Percentiles rank a stretch among this genome's conserved stretches.
Conservation (phyloP, 2,113 vertebrate species). For the Hippocampus barbouri region DNA sequence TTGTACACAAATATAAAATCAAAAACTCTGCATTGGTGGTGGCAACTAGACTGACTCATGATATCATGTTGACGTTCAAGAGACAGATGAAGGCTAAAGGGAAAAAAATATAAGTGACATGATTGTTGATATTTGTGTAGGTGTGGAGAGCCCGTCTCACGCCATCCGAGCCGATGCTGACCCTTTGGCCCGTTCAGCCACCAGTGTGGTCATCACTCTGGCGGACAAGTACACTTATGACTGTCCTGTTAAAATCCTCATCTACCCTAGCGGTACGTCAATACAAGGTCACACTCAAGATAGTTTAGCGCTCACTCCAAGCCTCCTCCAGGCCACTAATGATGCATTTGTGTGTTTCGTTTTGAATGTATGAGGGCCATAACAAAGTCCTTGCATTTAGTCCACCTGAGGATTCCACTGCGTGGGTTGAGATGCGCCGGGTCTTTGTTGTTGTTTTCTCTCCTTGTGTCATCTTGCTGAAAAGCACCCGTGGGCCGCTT, state of each 20-base stretch:
- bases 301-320: not conserved
- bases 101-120: not conserved
- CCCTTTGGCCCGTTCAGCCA: conserved; percentile 82
- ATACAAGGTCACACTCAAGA: conserved; percentile 5
- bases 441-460: conserved; percentile 12
- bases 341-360: not conserved
- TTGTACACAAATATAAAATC: no score
- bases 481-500: conserved; percentile 29
- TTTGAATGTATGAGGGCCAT: not conserved
- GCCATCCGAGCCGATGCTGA: conserved; percentile 89
- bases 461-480: conserved; percentile 32
- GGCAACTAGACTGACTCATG: not conserved
- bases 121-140: conserved; percentile 60
- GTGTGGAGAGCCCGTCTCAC: conserved; percentile 93
- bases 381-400: not conserved
- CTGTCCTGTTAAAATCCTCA: conserved; percentile 87
- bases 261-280: conserved; percentile 87
- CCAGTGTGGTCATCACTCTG: conserved; percentile 84
- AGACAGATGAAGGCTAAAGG: not conserved
- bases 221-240: conserved; percentile 93
- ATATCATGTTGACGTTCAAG: not conserved
- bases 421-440: conserved; percentile 36
- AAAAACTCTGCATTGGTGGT: no score
- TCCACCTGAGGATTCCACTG: conserved; percentile 2
- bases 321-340: not conserved